A percentile compares a stretch with the other conserved stretches of the same genome.
Evolutionary conservation across 92 coral and sea anemone species (phyloP).

Genomic region (Heteractis magnifica): DNA sequence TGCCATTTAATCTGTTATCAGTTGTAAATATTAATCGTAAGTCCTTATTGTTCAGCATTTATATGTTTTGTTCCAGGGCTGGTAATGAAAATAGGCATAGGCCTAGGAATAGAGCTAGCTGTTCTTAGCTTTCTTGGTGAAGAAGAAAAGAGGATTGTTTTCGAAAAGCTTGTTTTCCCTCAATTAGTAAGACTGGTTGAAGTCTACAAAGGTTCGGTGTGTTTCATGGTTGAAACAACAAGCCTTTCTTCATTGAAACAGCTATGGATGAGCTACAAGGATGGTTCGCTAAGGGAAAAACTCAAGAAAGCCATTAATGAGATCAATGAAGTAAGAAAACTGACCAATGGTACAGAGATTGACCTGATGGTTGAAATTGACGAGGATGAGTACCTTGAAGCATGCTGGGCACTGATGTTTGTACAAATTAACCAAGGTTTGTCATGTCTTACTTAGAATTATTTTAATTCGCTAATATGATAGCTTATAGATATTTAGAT

Average conservation of each 20-base stretch:
- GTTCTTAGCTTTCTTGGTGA: not conserved
- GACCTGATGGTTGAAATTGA: not conserved
- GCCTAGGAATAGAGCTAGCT: not conserved
- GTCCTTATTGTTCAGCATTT: not conserved
- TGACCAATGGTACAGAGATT: not conserved
- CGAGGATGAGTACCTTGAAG: not conserved
- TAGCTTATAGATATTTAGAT: too few species aligned
- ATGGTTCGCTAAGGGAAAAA: not conserved
- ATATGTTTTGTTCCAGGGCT: not conserved
- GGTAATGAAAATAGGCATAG: not conserved
- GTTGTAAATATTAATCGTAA: too few species aligned
- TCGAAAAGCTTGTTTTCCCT: not conserved
- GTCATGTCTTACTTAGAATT: not conserved
- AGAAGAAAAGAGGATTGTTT: not conserved
- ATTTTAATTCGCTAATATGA: too few species aligned
- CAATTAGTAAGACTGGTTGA: not conserved
- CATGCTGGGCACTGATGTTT: not conserved
- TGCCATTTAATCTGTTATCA: too few species aligned
- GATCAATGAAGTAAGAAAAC: not conserved
- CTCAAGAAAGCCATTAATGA: conserved; percentile 6
- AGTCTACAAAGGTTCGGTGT: not conserved
- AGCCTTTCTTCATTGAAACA: not conserved
- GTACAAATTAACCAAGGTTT: not conserved
- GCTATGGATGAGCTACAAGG: not conserved
- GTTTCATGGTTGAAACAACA: not conserved